Percentiles rank a stretch among this genome's conserved stretches.
Evolutionary conservation across 2,888 invertebrate genomes (phyloP).

Genomic region (Drosophila ustulata): DNA sequence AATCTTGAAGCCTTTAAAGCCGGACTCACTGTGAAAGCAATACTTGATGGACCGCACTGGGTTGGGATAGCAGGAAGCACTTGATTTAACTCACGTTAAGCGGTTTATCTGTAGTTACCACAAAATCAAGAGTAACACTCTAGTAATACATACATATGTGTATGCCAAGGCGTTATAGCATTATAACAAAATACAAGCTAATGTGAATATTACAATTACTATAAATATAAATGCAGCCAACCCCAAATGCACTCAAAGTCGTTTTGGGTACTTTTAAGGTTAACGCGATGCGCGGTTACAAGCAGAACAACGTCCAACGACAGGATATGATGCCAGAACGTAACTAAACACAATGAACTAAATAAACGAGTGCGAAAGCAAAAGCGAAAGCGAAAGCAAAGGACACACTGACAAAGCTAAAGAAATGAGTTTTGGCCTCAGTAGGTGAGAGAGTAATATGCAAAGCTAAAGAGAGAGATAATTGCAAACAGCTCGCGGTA

Average conservation of each 20-base stretch:
- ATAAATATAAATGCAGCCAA: constrained; percentile 34
- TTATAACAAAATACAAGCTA: background rate
- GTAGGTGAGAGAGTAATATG: constrained; percentile 36
- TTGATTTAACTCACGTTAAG: background rate
- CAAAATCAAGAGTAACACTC: background rate
- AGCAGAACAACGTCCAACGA: constrained; percentile 59
- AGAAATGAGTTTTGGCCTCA: constrained; percentile 28
- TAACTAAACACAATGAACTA: constrained; percentile 80
- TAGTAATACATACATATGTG: background rate
- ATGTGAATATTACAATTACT: constrained; percentile 1
- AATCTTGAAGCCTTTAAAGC: constrained; percentile 87
- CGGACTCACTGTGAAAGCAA: constrained; percentile 56
- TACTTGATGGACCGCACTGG: constrained; percentile 27
- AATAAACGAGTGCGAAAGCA: constrained; percentile 78
- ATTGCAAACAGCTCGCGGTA: constrained; percentile 11
- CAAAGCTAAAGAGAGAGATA: constrained; percentile 14
- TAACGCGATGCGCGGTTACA: constrained; percentile 44
- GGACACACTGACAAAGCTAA: constrained; percentile 62
- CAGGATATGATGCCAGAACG: constrained; percentile 73
- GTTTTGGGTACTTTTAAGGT: constrained; percentile 47
- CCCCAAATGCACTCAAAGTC: constrained; percentile 60
- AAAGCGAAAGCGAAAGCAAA: constrained; percentile 71
- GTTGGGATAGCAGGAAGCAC: constrained; percentile 9
- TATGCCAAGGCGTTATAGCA: background rate
- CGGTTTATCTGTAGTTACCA: background rate